Evolutionary conservation across 30 jellyfish, hydroid and myxozoan genomes (phyloP).

Genomic region (Morbakka virulenta): DNA sequence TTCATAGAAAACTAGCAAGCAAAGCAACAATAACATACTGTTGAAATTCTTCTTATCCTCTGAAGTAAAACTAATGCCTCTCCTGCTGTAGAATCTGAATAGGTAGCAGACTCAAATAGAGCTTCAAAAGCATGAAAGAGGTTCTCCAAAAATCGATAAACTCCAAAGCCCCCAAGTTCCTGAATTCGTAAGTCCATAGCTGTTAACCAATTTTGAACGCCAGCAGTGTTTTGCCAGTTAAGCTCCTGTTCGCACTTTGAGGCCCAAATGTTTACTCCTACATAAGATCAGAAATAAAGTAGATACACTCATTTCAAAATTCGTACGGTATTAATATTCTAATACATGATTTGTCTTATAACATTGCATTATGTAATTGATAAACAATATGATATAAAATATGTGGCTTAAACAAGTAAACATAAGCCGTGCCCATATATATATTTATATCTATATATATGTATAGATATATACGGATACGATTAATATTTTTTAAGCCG

Average conservation of each 20-base stretch:
- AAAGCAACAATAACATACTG: slow-evolving; percentile 64
- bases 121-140: slow-evolving; percentile 98
- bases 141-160: slow-evolving; percentile 86
- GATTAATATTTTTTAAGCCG: no score
- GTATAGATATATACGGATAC: no score
- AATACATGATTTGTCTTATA: no score
- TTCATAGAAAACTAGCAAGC: no score
- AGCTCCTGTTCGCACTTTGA: slow-evolving; percentile 89
- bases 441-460: no score
- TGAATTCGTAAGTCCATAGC: slow-evolving; percentile 98
- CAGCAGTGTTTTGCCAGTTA: slow-evolving; percentile 96
- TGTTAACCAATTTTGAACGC: slow-evolving; percentile 92
- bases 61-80: slow-evolving; percentile 77
- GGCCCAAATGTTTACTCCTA: slow-evolving; percentile 97
- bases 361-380: no score
- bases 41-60: slow-evolving; percentile 80
- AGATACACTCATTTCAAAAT: not conserved
- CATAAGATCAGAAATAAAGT: not conserved
- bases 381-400: no score
- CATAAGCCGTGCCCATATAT: no score
- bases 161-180: slow-evolving; percentile 99
- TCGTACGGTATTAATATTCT: no score
- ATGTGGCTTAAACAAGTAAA: no score
- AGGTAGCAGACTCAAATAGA: slow-evolving; percentile 86
- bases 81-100: slow-evolving; percentile 84